Percentiles rank a stretch among this genome's conserved stretches.
These are phyloP conservation scores for Cantharis rustica DNA, from an alignment of 2,888 invertebrate genomes.

Conservation along the genomic window DNA sequence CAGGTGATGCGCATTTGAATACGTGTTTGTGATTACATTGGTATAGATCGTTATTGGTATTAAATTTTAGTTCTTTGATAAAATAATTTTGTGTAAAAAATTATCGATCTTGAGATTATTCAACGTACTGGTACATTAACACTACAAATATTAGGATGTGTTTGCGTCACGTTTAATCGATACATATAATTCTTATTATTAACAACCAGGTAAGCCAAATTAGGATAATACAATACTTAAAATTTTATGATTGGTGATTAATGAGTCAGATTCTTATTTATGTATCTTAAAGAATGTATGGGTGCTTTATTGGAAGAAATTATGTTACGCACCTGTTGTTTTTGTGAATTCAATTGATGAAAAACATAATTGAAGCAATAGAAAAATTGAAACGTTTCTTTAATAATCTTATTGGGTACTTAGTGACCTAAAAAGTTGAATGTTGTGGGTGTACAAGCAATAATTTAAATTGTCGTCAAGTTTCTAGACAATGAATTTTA, in stretches of 20 bases:
- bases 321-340: background rate
- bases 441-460: constrained; percentile 8
- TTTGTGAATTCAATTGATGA: background rate
- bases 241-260: background rate
- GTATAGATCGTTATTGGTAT: background rate
- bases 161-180: constrained; percentile 22
- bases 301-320: background rate
- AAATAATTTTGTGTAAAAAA: background rate
- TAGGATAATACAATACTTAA: background rate
- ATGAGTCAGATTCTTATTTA: background rate
- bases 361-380: background rate
- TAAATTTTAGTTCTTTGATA: background rate
- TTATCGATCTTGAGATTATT: background rate
- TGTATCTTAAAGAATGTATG: background rate
- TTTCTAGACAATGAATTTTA: background rate
- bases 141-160: constrained; percentile 12
- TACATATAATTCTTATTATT: background rate
- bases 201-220: constrained; percentile 17
- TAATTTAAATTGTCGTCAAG: constrained; percentile 1
- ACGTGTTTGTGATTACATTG: constrained; percentile 15
- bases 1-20: constrained; percentile 21
- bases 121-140: constrained; percentile 3
- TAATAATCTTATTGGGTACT: background rate
- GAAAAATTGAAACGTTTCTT: background rate
- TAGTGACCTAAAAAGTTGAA: constrained; percentile 7